Base-by-base conservation (phyloP, 2,797 vertebrate species). In the Lepus oiostolus region DNA sequence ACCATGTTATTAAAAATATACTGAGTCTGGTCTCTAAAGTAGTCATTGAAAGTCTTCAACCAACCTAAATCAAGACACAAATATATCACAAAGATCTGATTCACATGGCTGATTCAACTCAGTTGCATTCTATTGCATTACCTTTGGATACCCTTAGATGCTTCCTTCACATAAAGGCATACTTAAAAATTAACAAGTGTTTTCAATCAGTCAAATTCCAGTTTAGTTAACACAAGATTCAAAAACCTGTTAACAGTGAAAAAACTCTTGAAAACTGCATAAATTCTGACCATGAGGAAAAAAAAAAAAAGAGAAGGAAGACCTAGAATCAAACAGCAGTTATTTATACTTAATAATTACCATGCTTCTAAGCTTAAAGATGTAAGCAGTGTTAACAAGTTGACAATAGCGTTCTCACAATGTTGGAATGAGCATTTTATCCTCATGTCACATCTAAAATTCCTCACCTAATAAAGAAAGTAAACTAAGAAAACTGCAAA, bases 1-100 rank as follows among this genome's bases (percentile, higher is more conserved):
- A 99, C 98, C 99, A 99, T 99, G 97, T 99, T 99, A 98, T 99
- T 98, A 77, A 99, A 98, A 94, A 99, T 99, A 98, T 99, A 99
- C 90, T 98, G 98, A 0, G 99, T 99, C 97, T 99, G 99, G 96
- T 99, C 99, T 97, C 97, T 98, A 97, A 99, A 99, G 97, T 99
- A 99, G 86, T 98, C 97, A 95, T 99, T 99, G 95, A 99, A 99
- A 14, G 99, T 99, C 98, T 99, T 99, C 98, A 99, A 62, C 99
- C 99, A 99, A 95, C 99, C 99, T 99, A 98, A 82, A 88, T 95
- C 85, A 97, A 96, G 94, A 97, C 30, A 95, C 0, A 9, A 97
- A 97, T 79, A 97, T 5, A 94, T 63, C 95, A 96, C 91, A 95
- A 82, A 98, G 77, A 81, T 97, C 70, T 96, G 77, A 80, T 83